Percentiles rank a stretch among this genome's conserved stretches.
Evolutionary conservation across 2,888 invertebrate species (phyloP).

Genomic region (Seira ritae): DNA sequence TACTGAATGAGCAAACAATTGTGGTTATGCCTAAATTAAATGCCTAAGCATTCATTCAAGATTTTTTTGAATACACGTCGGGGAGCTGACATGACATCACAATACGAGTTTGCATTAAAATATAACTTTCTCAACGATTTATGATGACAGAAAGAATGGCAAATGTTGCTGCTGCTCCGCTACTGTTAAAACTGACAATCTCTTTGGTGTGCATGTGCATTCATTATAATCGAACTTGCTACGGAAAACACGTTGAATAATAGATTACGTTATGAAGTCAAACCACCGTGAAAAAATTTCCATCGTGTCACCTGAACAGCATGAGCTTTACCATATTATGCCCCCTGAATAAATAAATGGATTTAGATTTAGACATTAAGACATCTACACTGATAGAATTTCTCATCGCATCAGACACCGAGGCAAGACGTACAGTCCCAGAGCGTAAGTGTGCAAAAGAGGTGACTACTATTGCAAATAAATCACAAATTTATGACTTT

Average conservation of each 20-base stretch:
- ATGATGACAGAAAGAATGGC: background rate
- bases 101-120: background rate
- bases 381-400: no score
- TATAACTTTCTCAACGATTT: background rate
- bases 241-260: background rate
- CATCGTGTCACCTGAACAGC: background rate
- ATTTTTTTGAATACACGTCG: background rate
- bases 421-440: no score
- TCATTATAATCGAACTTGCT: background rate
- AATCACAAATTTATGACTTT: background rate
- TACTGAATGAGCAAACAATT: no score
- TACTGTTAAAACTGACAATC: background rate
- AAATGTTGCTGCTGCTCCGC: background rate
- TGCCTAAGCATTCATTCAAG: no score
- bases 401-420: no score
- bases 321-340: background rate
- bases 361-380: no score
- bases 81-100: background rate
- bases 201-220: background rate
- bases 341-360: background rate
- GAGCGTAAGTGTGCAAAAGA: no score
- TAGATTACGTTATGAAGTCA: background rate
- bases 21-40: no score
- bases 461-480: no score
- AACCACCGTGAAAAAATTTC: background rate